Evolutionary conservation across 2,797 vertebrate genomes (phyloP).

Genomic region (Ispidina picta): DNA sequence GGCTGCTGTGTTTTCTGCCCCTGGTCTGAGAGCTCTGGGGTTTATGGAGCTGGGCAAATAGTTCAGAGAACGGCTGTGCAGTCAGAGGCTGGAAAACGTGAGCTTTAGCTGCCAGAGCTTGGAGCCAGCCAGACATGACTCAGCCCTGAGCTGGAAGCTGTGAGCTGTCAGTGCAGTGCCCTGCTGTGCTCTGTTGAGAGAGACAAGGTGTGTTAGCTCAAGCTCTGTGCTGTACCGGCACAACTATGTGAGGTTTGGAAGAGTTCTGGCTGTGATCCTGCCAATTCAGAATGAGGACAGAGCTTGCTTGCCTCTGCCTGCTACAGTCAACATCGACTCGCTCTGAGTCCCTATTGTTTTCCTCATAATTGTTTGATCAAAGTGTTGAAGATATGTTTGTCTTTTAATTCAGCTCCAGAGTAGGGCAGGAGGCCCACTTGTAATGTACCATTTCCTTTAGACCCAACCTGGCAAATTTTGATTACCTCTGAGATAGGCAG

Average conservation of each 20-base stretch:
- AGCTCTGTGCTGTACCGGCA: background rate
- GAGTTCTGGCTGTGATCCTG: conserved; percentile 9
- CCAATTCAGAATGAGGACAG: background rate
- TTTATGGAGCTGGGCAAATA: background rate
- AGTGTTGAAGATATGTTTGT: conserved; percentile 2
- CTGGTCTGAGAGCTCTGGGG: background rate
- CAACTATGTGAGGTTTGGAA: background rate
- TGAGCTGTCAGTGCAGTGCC: background rate
- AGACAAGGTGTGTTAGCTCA: conserved; percentile 4
- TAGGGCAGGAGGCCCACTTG: background rate
- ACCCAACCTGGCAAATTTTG: background rate
- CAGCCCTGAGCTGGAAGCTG: conserved; percentile 35
- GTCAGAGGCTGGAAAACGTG: background rate
- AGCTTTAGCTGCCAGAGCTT: background rate
- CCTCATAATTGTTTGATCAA: conserved; percentile 44
- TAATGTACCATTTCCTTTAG: background rate
- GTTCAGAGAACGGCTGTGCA: background rate
- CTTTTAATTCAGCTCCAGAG: conserved; percentile 36
- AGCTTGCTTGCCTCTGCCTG: conserved; percentile 56
- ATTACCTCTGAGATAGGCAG: conserved; percentile 16
- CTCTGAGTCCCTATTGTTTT: conserved; percentile 17
- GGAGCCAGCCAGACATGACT: conserved; percentile 51
- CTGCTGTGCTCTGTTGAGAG: background rate
- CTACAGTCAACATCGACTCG: background rate
- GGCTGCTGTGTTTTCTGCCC: background rate